Evolutionary conservation across 30 jellyfish, hydroid and myxozoan genomes (phyloP), one percentile per base, ranked within the genome.

Genomic region (Rhopilema esculentum): DNA sequence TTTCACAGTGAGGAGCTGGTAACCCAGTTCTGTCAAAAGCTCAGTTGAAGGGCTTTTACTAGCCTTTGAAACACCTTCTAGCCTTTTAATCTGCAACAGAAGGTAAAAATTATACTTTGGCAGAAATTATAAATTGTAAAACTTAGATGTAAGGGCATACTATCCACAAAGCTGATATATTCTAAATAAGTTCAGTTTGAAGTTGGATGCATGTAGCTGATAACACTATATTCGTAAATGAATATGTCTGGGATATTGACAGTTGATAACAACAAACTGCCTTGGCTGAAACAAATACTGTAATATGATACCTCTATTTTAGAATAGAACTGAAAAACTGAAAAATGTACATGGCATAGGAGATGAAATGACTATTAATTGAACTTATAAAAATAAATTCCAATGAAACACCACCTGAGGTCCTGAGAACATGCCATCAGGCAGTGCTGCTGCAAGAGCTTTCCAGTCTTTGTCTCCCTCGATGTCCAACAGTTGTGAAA

Each of bases 401-500:
- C 30, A 22, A 23, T 8, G 31, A 81, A 63, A 40, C 6, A 12
- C 61, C 71, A 91, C 98, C 95, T 92, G 97, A 49, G 77, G 70
- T 29, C 72, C 30, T 22, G 88, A 63, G 88, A 86, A 92, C 85
- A 76, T 87, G 27, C 92, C 94, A 40, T 79, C 90, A 25, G 97
- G 97, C 71, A 92, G 53, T 25, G 80, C 94, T 0, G 97, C 69
- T 27, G 77, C 79, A 0, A 92, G 89, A 17, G 90, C 89, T 50
- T 66, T 86, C 98, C 98, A 92, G 68, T 92, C 98, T 40, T 75
- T 80, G 21, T 80, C 91, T 6, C 98, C 98, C 49, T 93, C 94
- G 63, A 80, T 76, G 61, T 92, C 98, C 73, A 92, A 69, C 20
- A 92, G 87, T 25, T 49, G 80, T 2, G 97, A 89, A 53, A 92